Base-by-base conservation (phyloP, 2,113 vertebrate genomes). In the Boulengeromyrus knoepffleri region DNA sequence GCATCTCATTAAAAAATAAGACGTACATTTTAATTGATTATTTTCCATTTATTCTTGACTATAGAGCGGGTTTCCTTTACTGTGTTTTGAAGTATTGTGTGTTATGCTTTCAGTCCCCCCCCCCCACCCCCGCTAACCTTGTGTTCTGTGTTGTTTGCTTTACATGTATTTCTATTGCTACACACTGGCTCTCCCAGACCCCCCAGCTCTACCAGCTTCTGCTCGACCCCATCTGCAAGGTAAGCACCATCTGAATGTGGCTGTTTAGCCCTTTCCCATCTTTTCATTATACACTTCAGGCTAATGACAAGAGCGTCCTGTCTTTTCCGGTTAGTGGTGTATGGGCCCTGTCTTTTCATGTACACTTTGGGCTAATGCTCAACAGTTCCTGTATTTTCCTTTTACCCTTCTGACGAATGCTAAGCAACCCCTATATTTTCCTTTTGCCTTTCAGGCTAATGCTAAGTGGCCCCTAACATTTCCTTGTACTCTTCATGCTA, bases 191-290 rank as follows among this genome's bases (percentile, higher is more conserved):
- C 88, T 42, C 84, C 10, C 94, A 96, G 96, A 94, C 95, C 96
- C 89, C 96, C 96, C 87, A 96, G 95, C 93, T 96, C 96, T 6
- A 91, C 95, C 91, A 96, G 95, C 93, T 95, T 96, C 92, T 93
- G 94, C 7, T 94, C 96, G 1, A 94, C 94, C 53, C 91, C 94
- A 31, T 91, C 93, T 15, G 89, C 93, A 87, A 96, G 95, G 96
- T 96, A 94, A 88, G 87, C 24, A 19, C 3, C 42, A 88, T 45
- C n/a, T 1, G 58, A 21, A 49, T 83, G 56, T 52, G 27, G 5
- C 53, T 39, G 13, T 27, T 42, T 31, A 42, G 10, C 62, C 46
- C 70, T 15, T 42, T 52, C n/a, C 5, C 62, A 66, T 8, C n/a
- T 66, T 66, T 70, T 13, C 62, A 45, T 47, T 27, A 0, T 31